phyloP scores from a whole-genome alignment of 92 coral and sea anemone species.

The Palythoa caribaeorum region DNA sequence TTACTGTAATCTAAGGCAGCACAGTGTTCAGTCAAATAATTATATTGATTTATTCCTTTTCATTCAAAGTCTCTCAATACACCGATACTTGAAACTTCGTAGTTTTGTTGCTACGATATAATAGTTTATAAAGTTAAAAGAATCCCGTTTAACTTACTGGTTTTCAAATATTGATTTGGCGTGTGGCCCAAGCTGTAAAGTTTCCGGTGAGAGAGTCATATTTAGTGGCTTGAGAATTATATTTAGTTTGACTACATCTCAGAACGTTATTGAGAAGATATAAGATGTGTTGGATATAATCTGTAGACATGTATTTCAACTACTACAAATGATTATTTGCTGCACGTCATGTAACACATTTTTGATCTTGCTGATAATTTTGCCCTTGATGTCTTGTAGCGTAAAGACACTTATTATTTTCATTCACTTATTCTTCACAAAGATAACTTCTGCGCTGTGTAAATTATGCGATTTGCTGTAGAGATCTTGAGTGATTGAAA shows the following conservation, averaged over 20 bases:
- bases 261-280: neutral
- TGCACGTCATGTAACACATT: neutral
- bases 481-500: too few species aligned
- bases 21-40: neutral
- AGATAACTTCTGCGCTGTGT: too few species aligned
- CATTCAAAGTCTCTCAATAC: neutral
- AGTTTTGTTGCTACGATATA: conserved; percentile 15
- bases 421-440: too few species aligned
- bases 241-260: conserved; percentile 30
- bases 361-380: too few species aligned
- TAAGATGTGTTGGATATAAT: neutral
- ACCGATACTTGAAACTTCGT: neutral
- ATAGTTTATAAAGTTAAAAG: conserved; percentile 7
- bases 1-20: conserved; percentile 8
- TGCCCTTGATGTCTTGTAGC: too few species aligned
- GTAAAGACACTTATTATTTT: too few species aligned
- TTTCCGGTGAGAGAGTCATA: conserved; percentile 29
- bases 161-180: conserved; percentile 24
- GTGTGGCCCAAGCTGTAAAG: conserved; percentile 19
- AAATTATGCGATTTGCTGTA: too few species aligned
- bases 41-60: neutral
- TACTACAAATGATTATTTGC: neutral
- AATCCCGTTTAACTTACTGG: neutral
- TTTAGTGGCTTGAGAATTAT: conserved; percentile 31
- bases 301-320: conserved; percentile 34